Evolutionary conservation across 2,888 invertebrate genomes (phyloP), one percentile per base, ranked within the genome.

Genomic region (Proisotoma minuta): DNA sequence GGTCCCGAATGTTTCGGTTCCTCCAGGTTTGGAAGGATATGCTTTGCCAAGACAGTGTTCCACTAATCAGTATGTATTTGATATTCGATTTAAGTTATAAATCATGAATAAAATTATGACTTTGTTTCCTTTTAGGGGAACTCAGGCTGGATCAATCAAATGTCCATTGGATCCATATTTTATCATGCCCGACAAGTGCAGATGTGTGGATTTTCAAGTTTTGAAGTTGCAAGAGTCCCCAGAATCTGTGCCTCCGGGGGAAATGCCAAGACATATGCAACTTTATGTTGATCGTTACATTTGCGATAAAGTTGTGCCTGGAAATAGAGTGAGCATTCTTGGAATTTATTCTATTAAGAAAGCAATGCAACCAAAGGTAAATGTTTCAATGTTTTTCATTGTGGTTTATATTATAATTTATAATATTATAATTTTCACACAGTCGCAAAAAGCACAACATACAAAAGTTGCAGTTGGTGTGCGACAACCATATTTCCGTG

Each of bases 111-210:
- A 56, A 48, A 43, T 29, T 56, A 34, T 34, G 34, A 34, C 34
- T 10, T 34, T 8, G 34, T 34, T 34, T 8, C 15, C 34, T 40
- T 75, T 49, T 78, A 92, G 92, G 18, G 96, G 96, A 77, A 12
- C 58, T 20, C 93, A 94, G 82, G 88, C 91, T 65, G 95, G 95
- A 26, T 82, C 89, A 58, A 89, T 91, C 0, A 91, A 91, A 75
- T 99, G 99, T 76, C 97, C 98, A 0, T 77, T 97, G 60, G 99
- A 99, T 80, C 99, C 99, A 1, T 99, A 91, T 78, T 96, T 94
- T 78, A 96, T 99, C 68, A 87, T 98, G 78, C 97, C 98, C 18
- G 98, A 99, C 77, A 96, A 95, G 79, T 98, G 98, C 78, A 84
- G 86, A 72, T 99, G 98, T 78, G 91, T 98, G 24, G 98, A 99